Evolutionary conservation across 2,113 vertebrate genomes (phyloP).

Genomic region (Peromyscus leucopus): DNA sequence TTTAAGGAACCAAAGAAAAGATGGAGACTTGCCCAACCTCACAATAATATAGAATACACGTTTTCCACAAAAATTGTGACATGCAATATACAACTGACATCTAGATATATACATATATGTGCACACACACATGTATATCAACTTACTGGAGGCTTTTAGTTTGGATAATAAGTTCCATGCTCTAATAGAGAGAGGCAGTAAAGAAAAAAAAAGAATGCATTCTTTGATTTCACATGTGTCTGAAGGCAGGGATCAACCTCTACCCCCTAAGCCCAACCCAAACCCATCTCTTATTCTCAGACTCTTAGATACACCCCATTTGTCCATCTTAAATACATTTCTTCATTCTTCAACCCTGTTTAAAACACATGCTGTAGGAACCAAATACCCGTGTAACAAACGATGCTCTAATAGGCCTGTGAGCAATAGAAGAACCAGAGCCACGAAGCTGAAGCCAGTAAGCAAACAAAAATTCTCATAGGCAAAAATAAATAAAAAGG

Average conservation of each 20-base stretch:
- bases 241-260: neutral
- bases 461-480: neutral
- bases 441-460: neutral
- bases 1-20: neutral
- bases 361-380: neutral
- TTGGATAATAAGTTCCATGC: neutral
- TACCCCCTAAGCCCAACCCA: neutral
- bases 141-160: neutral
- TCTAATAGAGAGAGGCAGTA: neutral
- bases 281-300: neutral
- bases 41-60: neutral
- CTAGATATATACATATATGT: neutral
- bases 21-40: neutral
- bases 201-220: neutral
- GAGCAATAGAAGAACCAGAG: accelerated
- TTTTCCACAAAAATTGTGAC: neutral
- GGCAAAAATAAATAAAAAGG: neutral
- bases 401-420: neutral
- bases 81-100: neutral
- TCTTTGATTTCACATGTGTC: neutral
- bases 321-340: neutral
- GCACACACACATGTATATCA: neutral
- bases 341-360: neutral
- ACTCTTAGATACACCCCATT: neutral
- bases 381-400: neutral